Evolutionary conservation across 1,140 invertebrate genomes (phyloP), one percentile per base, ranked within the genome.

Genomic region (Aricia agestis): DNA sequence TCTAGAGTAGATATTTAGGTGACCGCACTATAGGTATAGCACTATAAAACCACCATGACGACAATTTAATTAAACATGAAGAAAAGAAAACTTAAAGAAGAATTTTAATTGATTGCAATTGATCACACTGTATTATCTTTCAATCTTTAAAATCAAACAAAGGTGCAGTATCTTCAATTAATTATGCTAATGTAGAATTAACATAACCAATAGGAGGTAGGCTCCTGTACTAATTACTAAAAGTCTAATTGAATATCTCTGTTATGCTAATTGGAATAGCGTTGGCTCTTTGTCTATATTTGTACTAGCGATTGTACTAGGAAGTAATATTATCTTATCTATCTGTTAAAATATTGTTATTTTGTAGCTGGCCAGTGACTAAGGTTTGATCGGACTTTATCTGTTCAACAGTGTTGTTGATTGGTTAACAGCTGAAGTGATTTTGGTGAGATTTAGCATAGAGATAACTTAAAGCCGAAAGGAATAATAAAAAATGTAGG

Each of bases 201-300:
- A 74, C 75, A 76, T 76, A 76, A 76, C 72, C 73, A 72, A 76
- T 74, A 71, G 25, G 36, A 59, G 68, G 41, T 52, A 63, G 71
- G 70, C 70, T 59, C 59, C 78, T 77, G 77, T 74, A 69, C 69
- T 74, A 74, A 76, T 79, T 74, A 76, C 71, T 77, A 72, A 76
- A 74, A 72, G 45, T 68, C 77, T 83, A 83, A 83, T 81, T 78
- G 81, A 80, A 80, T 78, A 78, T 76, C 74, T 69, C 75, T 81
- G 82, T 83, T 77, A 69, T 83, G 82, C 78, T 81, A 82, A 83
- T 81, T 73, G 59, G 61, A 67, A 71, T n/a, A n/a, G n/a, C n/a
- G n/a, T 74, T 61, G 32, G 66, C 66, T 41, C 42, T 69, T 68
- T 59, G 65, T 71, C 25, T 71, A 61, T 68, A 63, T 73, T 72